phyloP scores from a whole-genome alignment of 2,888 invertebrate genomes.

The Ichneumon xanthorius region DNA sequence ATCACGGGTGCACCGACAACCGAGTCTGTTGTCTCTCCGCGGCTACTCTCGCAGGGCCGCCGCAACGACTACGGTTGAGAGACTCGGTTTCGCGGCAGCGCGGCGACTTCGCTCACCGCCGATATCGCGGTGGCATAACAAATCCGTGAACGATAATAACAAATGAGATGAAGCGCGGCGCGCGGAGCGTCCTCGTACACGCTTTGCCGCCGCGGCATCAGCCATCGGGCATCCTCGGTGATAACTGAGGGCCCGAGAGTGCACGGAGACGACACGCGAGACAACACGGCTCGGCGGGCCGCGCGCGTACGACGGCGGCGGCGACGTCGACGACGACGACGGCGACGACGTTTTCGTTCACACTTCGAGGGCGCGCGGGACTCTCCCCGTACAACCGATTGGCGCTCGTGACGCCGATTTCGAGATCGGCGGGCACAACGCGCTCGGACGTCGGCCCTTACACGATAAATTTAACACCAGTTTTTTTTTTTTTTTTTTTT shows the following conservation, averaged over 20 bases:
- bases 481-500: too few relatives aligned
- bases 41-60: conserved; percentile 56
- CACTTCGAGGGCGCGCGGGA: conserved; percentile 60
- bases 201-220: conserved; percentile 89
- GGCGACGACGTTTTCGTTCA: conserved; percentile 60
- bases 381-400: conserved; percentile 64
- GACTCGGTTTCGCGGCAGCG: conserved; percentile 64
- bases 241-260: conserved; percentile 58
- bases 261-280: conserved; percentile 18
- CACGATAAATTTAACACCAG: conserved; percentile 54
- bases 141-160: conserved; percentile 75
- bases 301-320: conserved; percentile 31
- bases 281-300: conserved; percentile 33
- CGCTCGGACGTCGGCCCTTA: conserved; percentile 70
- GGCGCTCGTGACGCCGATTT: conserved; percentile 71
- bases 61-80: conserved; percentile 53
- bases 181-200: conserved; percentile 89
- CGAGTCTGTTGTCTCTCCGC: conserved; percentile 40
- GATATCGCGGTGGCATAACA: conserved; percentile 64
- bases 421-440: conserved; percentile 70
- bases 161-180: conserved; percentile 78
- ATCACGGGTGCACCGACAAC: background rate
- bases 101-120: conserved; percentile 63
- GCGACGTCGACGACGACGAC: conserved; percentile 46
- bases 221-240: conserved; percentile 92